A percentile compares a stretch with the other conserved stretches of the same genome.
phyloP scores from a whole-genome alignment of 2,888 invertebrate genomes.

The Pyralis farinalis region DNA sequence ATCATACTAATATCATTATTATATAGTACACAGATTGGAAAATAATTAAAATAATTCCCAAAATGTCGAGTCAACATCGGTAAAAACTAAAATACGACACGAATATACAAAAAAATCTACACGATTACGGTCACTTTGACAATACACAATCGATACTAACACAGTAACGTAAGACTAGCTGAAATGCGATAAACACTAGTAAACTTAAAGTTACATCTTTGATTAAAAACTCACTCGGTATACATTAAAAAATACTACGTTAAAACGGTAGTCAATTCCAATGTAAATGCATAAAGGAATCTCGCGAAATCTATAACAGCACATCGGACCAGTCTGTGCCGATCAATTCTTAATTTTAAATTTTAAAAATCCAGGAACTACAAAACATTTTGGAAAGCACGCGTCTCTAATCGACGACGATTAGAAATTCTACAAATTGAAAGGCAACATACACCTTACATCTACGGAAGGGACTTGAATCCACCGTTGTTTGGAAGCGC shows the following conservation, averaged over 20 bases:
- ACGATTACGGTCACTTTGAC: slow-evolving; percentile 59
- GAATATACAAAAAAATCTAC: slow-evolving; percentile 73
- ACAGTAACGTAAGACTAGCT: slow-evolving; percentile 77
- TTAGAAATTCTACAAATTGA: slow-evolving; percentile 23
- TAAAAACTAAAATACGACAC: slow-evolving; percentile 57
- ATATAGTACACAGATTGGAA: slow-evolving; percentile 55
- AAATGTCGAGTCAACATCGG: slow-evolving; percentile 47
- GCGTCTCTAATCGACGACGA: slow-evolving; percentile 29
- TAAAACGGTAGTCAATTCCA: slow-evolving; percentile 69
- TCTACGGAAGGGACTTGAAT: slow-evolving; percentile 43
- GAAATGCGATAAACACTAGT: slow-evolving; percentile 78
- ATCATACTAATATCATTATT: slow-evolving; percentile 56
- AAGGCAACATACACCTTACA: slow-evolving; percentile 41
- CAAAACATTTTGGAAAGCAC: slow-evolving; percentile 58
- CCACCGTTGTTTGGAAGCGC: slow-evolving; percentile 32
- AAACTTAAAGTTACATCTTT: slow-evolving; percentile 79
- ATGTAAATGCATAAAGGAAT: slow-evolving; percentile 59
- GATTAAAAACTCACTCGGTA: slow-evolving; percentile 77
- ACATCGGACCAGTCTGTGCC: slow-evolving; percentile 43
- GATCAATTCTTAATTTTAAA: slow-evolving; percentile 15
- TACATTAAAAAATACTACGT: slow-evolving; percentile 61
- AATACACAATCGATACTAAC: slow-evolving; percentile 65
- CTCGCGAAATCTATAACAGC: slow-evolving; percentile 36
- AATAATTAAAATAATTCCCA: slow-evolving; percentile 51
- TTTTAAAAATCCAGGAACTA: slow-evolving; percentile 60